These are phyloP conservation scores for Allobates femoralis DNA, from an alignment of 2,797 vertebrate genomes.

Conservation along the genomic window DNA sequence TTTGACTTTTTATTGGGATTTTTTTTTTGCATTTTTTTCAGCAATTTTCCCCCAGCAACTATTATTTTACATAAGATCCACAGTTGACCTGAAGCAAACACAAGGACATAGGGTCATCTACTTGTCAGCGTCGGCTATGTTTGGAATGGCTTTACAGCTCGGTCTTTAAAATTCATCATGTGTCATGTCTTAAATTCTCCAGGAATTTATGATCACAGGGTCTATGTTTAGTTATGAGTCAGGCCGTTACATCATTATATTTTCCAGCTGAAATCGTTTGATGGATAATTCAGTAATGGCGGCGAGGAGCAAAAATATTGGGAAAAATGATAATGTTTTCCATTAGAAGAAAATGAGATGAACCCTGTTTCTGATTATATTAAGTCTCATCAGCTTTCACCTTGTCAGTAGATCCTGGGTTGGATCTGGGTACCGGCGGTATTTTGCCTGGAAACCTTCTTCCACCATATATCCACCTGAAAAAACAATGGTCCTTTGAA, in stretches of 20 bases:
- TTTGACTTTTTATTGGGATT: not conserved
- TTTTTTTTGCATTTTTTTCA: not conserved
- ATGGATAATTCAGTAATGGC: constrained; percentile 37
- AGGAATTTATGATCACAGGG: constrained; percentile 52
- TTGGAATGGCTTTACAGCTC: constrained; percentile 51
- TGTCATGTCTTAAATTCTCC: constrained; percentile 62
- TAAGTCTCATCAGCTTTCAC: not conserved
- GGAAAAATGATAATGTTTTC: constrained; percentile 12
- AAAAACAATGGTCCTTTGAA: constrained; percentile 27
- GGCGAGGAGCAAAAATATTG: not conserved
- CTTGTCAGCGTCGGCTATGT: constrained; percentile 56
- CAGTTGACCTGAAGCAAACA: constrained; percentile 38
- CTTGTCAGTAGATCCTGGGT: not conserved
- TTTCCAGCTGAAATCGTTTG: constrained; percentile 49
- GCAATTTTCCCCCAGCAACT: not conserved
- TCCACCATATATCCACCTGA: constrained; percentile 25
- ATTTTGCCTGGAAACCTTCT: constrained; percentile 25
- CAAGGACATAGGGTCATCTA: constrained; percentile 44
- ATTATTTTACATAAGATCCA: constrained; percentile 28
- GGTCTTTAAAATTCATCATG: constrained; percentile 58
- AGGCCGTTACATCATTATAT: constrained; percentile 54
- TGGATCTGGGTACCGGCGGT: not conserved
- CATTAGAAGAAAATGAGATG: not conserved
- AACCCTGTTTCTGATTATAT: not conserved
- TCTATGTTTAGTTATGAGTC: constrained; percentile 55